Evolutionary conservation across 1,140 invertebrate genomes (phyloP).

Genomic region (Ceratosolen fusciceps): DNA sequence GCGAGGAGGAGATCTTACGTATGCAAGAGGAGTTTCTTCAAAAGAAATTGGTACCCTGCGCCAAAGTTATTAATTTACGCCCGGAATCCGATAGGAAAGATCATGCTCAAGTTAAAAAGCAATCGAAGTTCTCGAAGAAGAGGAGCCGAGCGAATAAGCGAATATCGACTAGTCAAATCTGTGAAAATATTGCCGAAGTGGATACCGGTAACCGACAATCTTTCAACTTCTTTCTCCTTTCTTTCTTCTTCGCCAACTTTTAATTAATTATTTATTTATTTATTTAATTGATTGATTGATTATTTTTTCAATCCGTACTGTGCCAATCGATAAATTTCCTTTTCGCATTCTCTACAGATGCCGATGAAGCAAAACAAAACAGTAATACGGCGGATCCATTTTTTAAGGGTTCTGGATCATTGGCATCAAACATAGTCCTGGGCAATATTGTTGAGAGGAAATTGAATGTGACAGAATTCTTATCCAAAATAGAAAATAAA

Average conservation of each 20-base stretch:
- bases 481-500: conserved; percentile 50
- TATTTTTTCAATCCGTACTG: no score
- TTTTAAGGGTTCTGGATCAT: conserved; percentile 69
- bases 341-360: no score
- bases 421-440: conserved; percentile 70
- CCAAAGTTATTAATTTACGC: conserved; percentile 72
- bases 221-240: no score
- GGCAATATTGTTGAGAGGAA: conserved; percentile 77
- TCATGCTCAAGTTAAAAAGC: conserved; percentile 31
- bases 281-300: background rate
- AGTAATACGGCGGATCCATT: conserved; percentile 72
- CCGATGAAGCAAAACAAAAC: no score
- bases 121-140: conserved; percentile 61
- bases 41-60: conserved; percentile 71
- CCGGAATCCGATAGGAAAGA: background rate
- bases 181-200: conserved; percentile 52
- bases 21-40: conserved; percentile 79
- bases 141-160: conserved; percentile 49
- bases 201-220: conserved; percentile 22
- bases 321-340: no score
- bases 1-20: conserved; percentile 78
- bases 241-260: no score
- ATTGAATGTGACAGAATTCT: conserved; percentile 52
- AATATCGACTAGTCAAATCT: conserved; percentile 53
- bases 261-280: conserved; percentile 18